These are phyloP conservation scores for Girardia tigrina DNA, from an alignment of 2,888 invertebrate genomes.

Conservation along the genomic window DNA sequence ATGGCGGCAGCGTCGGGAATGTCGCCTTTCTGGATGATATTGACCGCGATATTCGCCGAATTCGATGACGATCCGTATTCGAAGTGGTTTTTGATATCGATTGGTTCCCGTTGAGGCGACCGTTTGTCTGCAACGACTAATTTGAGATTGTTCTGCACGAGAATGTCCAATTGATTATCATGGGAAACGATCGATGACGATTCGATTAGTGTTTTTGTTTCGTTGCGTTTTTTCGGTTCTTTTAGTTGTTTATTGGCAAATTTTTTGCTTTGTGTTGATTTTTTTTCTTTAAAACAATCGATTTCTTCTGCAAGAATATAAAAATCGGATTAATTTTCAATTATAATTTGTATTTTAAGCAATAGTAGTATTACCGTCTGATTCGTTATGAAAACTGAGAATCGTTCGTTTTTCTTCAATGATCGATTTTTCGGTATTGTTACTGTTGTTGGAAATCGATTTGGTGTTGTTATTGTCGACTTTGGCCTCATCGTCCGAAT, in stretches of 20 bases:
- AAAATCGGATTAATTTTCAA: neutral
- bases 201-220: neutral
- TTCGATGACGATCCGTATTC: neutral
- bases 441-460: neutral
- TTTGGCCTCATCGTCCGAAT: constrained; percentile 5
- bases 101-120: neutral
- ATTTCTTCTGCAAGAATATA: neutral
- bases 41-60: neutral
- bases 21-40: neutral
- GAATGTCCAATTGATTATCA: neutral
- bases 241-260: neutral
- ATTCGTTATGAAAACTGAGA: neutral
- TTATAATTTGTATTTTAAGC: too few species aligned
- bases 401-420: neutral
- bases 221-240: neutral
- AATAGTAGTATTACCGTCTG: neutral
- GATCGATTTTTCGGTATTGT: neutral
- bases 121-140: too few species aligned
- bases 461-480: neutral
- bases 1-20: neutral
- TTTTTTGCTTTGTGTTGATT: neutral
- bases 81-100: neutral
- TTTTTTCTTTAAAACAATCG: neutral
- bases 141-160: neutral
- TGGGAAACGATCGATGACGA: neutral